These are phyloP conservation scores for Fukomys damarensis DNA, from an alignment of 2,113 vertebrate species.

Conservation along the genomic window DNA sequence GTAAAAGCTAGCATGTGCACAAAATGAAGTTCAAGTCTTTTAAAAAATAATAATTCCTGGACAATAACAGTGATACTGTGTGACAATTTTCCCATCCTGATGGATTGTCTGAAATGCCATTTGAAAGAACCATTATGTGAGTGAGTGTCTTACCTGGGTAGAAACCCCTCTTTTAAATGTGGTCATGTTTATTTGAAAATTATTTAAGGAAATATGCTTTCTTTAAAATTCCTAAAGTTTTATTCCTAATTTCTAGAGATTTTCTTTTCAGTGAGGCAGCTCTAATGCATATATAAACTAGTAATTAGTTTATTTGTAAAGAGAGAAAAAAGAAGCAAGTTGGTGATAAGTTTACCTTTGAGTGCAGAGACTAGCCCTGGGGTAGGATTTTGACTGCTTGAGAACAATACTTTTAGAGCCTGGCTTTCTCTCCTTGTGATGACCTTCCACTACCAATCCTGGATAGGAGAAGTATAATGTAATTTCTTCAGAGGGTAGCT, in stretches of 20 bases:
- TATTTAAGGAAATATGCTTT: conserved; percentile 38
- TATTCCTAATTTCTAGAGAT: conserved; percentile 30
- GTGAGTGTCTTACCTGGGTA: neutral
- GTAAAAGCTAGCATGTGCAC: conserved; percentile 31
- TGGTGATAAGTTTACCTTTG: conserved; percentile 17
- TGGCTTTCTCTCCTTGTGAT: neutral
- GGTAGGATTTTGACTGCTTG: conserved; percentile 22
- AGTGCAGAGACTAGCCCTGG: neutral
- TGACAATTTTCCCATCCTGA: neutral
- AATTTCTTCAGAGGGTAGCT: conserved; percentile 54
- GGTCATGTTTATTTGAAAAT: neutral
- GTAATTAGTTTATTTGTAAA: conserved; percentile 28
- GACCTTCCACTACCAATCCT: neutral
- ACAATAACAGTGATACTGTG: conserved; percentile 9
- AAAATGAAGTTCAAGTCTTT: conserved; percentile 54
- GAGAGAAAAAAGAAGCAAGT: neutral
- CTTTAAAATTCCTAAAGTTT: conserved; percentile 46
- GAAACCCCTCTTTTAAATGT: conserved; percentile 8
- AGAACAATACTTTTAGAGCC: neutral
- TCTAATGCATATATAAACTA: conserved; percentile 38
- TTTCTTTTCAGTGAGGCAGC: neutral
- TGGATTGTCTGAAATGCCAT: conserved; percentile 15
- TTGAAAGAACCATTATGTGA: neutral
- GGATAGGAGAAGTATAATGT: conserved; percentile 60
- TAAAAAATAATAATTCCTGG: conserved; percentile 39